phyloP scores from a whole-genome alignment of 2,888 invertebrate species.

The Leucophenga montana region DNA sequence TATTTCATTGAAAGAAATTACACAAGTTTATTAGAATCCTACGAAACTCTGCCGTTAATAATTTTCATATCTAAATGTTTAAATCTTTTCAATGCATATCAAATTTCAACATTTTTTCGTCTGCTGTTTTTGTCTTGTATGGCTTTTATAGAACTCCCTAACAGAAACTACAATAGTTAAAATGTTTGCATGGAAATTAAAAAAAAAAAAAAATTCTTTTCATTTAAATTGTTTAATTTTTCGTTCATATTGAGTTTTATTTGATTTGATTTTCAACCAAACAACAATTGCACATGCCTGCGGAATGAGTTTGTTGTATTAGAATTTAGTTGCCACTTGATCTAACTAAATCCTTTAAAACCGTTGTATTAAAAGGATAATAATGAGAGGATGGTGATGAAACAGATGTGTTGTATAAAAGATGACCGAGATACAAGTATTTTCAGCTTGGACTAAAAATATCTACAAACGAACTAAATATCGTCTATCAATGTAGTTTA shows the following conservation, averaged over 20 bases:
- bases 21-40: background rate
- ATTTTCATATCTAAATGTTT: slow-evolving; percentile 8
- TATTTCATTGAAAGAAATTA: no score
- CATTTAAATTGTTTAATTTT: slow-evolving; percentile 22
- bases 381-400: no score
- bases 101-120: background rate
- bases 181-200: slow-evolving; percentile 3
- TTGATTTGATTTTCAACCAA: slow-evolving; percentile 35
- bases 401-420: no score
- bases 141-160: background rate
- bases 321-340: background rate
- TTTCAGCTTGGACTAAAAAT: no score
- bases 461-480: no score
- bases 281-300: slow-evolving; percentile 24
- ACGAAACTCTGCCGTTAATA: background rate
- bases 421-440: no score
- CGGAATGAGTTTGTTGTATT: background rate
- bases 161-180: background rate
- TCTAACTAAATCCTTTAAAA: background rate
- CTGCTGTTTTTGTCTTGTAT: background rate
- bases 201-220: slow-evolving; percentile 27
- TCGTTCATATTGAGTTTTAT: slow-evolving; percentile 22
- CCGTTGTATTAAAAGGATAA: no score
- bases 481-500: no score
- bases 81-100: slow-evolving; percentile 12